Base-by-base conservation (phyloP, 2,888 invertebrate genomes). In the Odontocolon sp. region DNA sequence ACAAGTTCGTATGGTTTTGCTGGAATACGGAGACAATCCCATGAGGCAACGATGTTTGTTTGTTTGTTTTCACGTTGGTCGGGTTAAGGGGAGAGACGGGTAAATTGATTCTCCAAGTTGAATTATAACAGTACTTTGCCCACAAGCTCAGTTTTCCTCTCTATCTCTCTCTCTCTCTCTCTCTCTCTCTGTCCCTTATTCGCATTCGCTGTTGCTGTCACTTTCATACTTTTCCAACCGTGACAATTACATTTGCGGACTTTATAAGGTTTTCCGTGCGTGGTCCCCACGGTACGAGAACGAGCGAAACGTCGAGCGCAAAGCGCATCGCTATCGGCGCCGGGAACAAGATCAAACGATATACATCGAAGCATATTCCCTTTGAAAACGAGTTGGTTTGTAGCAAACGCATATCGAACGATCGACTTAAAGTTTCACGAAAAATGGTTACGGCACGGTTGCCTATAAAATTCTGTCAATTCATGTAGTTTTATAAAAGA, bases 21-120 rank as follows among this genome's bases (percentile, higher is more conserved):
- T 57, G 47, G 31, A 50, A 50, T 38, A 69, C 64, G 11, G 36
- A 18, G 61, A 14, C 26, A 28, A 40, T 54, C 40, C 54, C 54
- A 31, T 31, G 52, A 54, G 33, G 31, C 67, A 31, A n/a, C 11
- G 26, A 33, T 14, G 69, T 66, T 70, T 75, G 42, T 70, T 42
- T 54, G 56, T 36, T 31, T 26, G 50, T n/a, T n/a, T n/a, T n/a
- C n/a, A n/a, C n/a, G n/a, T n/a, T n/a, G 40, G 42, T 38, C 61
- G 47, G 63, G 31, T 36, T 42, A 45, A 47, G 36, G 26, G 9
- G 36, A 8, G 3, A 8, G 31, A 45, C 45, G 54, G 79, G 77
- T 80, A 84, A 85, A 87, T 87, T 86, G 86, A 84, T 83, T 83
- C 82, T 61, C 67, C 75, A 83, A 85, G 83, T 86, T 84, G 85